A percentile compares a stretch with the other conserved stretches of the same genome.
These are phyloP conservation scores for Petrocephalus schoutedeni DNA, from an alignment of 2,797 vertebrate species.

Conservation along the genomic window DNA sequence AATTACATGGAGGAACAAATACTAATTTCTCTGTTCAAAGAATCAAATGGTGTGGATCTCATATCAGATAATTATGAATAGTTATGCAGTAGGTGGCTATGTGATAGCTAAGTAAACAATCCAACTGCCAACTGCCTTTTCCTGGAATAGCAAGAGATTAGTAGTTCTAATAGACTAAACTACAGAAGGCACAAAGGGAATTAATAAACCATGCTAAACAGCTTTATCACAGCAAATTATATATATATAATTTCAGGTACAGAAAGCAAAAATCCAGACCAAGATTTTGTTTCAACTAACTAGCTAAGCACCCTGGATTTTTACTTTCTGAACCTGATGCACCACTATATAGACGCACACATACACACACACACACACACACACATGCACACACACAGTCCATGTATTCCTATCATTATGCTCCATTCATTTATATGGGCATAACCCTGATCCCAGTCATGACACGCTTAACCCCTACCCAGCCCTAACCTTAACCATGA, in stretches of 20 bases:
- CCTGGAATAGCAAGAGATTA: constrained; percentile 9
- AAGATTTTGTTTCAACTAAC: too few relatives aligned
- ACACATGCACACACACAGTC: too few relatives aligned
- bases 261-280: too few relatives aligned
- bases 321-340: too few relatives aligned
- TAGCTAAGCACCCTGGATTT: too few relatives aligned
- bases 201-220: constrained; percentile 16
- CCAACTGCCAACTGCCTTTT: neutral
- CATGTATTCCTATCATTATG: too few relatives aligned
- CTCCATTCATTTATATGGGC: too few relatives aligned
- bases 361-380: too few relatives aligned
- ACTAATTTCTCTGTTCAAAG: constrained; percentile 29
- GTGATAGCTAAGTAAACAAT: constrained; percentile 12
- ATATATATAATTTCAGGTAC: neutral
- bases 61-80: constrained; percentile 21
- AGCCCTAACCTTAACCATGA: too few relatives aligned
- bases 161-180: neutral
- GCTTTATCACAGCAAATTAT: constrained; percentile 13
- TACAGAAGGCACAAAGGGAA: constrained; percentile 14
- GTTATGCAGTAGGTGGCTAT: neutral
- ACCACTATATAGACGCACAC: too few relatives aligned
- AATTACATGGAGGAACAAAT: constrained; percentile 27
- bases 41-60: constrained; percentile 13
- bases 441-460: too few relatives aligned
- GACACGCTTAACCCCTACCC: too few relatives aligned